A percentile compares a stretch with the other conserved stretches of the same genome.
phyloP scores from a whole-genome alignment of 2,113 vertebrate species.

The Dascyllus trimaculatus region DNA sequence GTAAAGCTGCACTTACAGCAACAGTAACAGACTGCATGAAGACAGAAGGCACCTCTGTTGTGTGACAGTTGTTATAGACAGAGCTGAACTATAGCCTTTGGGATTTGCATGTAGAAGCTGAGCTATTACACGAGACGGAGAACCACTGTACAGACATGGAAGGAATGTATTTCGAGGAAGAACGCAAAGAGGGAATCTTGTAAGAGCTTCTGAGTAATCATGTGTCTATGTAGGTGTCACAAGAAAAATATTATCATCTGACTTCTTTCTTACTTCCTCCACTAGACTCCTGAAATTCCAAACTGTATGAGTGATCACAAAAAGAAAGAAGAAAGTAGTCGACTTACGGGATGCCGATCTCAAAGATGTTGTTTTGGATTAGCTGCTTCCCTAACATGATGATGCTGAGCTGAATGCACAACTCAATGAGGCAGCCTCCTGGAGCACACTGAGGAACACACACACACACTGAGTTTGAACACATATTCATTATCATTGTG shows the following conservation, averaged over 20 bases:
- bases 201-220: background rate
- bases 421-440: conserved; percentile 96
- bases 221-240: background rate
- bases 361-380: conserved; percentile 98
- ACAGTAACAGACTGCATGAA: conserved; percentile 2
- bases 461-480: background rate
- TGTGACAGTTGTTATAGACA: conserved; percentile 44
- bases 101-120: conserved; percentile 37
- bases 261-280: background rate
- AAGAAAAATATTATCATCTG: background rate
- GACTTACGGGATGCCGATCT: conserved; percentile 98
- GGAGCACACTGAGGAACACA: conserved; percentile 91
- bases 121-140: conserved; percentile 14
- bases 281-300: background rate
- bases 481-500: background rate
- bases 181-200: background rate
- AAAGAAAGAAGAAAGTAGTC: background rate
- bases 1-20: conserved; percentile 28
- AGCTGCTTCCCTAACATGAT: conserved; percentile 99
- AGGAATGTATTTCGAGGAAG: conserved; percentile 46
- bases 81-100: conserved; percentile 43
- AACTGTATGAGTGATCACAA: background rate
- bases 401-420: conserved; percentile 98
- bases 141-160: conserved; percentile 7
- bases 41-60: conserved; percentile 25